Percentiles rank a stretch among this genome's conserved stretches.
Evolutionary conservation across 1,140 invertebrate species (phyloP).

Genomic region (Lucilia sericata): DNA sequence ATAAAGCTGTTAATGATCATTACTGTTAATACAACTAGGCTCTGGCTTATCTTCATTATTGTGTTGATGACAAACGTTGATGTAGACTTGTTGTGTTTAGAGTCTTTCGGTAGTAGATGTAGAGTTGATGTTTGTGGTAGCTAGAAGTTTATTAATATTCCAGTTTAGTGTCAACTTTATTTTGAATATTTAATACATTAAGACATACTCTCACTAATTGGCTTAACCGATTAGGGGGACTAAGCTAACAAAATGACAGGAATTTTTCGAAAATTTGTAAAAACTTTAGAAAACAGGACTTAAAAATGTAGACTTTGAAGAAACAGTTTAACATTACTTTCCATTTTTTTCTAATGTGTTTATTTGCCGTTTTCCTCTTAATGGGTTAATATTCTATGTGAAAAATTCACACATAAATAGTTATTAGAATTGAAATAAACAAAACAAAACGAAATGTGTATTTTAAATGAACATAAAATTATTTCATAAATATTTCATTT

Average conservation of each 20-base stretch:
- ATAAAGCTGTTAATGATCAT: not conserved
- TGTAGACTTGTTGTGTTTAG: not conserved
- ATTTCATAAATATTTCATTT: not conserved
- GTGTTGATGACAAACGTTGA: not conserved
- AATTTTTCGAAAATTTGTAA: not conserved
- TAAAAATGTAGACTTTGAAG: not conserved
- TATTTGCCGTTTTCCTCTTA: too few species aligned
- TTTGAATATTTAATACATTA: slow-evolving; percentile 25
- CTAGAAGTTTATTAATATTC: slow-evolving; percentile 24
- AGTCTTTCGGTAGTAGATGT: not conserved
- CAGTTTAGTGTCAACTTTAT: slow-evolving; percentile 24
- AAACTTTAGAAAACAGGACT: not conserved
- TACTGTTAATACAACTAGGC: not conserved
- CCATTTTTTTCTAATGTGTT: too few species aligned
- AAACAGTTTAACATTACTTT: too few species aligned
- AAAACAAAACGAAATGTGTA: not conserved
- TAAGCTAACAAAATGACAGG: not conserved
- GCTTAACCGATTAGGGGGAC: not conserved
- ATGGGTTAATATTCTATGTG: too few species aligned
- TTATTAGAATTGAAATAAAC: not conserved
- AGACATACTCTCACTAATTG: not conserved
- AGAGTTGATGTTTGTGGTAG: not conserved
- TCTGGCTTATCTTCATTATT: not conserved
- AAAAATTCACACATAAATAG: slow-evolving; percentile 9
- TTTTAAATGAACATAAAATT: slow-evolving; percentile 1